Evolutionary conservation across 2,113 vertebrate genomes (phyloP), one percentile per base, ranked within the genome.

Genomic region (Cyanistes caeruleus): DNA sequence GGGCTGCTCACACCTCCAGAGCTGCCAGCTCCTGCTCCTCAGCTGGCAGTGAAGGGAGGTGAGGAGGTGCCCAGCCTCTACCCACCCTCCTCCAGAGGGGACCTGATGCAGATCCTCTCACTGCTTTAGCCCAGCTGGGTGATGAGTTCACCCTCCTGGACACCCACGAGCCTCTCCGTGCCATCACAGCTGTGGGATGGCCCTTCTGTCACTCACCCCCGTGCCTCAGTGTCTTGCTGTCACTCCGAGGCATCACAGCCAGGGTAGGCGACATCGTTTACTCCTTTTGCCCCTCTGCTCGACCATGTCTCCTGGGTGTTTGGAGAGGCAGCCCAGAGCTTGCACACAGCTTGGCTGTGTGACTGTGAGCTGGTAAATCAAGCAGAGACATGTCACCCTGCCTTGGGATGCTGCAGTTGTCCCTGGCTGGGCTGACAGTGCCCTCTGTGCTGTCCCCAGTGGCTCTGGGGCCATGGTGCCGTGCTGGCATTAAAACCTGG

Each of bases 161-260:
- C 44, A 48, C 2, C 10, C 14, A 3, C 1, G 7, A 65, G 75
- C 58, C 1, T 2, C 64, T 55, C 63, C 0, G 1, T 3, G 2
- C 69, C 55, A 11, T 21, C 3, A 4, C 35, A 76, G 79, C 25
- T 1, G 5, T 25, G 35, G 53, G 80, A 55, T 0, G 4, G 27
- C 62, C 73, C 58, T 49, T 30, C 92, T 80, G 62, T 56, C 62
- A 16, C 70, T 85, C 0, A 0, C 8, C 28, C 60, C 28, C 33
- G 76, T 30, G 31, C n/a, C 60, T 52, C 35, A 33, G 67, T 14
- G 37, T 25, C 72, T 35, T 48, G 79, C 72, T 22, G 1, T 86
- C 77, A 20, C 60, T 90, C 39, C 5, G 25, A 19, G 55, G 72
- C 37, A 23, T 43, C 28, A 15, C 37, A 87, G 85, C 43, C 49